Evolutionary conservation across 2,888 invertebrate species (phyloP), one percentile per base, ranked within the genome.

Genomic region (Apoderus coryli): DNA sequence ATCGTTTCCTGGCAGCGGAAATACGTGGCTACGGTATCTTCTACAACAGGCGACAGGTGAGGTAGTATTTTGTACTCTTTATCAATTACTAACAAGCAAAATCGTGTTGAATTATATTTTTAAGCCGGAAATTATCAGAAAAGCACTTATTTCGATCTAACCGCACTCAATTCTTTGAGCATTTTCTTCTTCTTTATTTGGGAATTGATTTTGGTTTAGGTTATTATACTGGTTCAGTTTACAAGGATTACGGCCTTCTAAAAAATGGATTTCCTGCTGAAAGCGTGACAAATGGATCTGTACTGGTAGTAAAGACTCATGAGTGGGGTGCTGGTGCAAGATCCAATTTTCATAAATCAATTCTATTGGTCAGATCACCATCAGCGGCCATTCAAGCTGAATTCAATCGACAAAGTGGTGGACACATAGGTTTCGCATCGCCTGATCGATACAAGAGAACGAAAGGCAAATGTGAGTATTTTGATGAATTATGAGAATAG

Each of bases 1-100:
- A 1, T 80, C 79, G 0, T 80, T 76, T 53, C 84, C 82, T 4
- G 82, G 82, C n/a, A 81, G 80, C 49, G 82, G 82, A 1, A 84
- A 84, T 50, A 82, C 82, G 12, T 84, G 84, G 84, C 56, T 84
- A 10, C 58, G 84, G 33, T 82, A 82, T 52, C 56, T 84, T 23
- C 53, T 82, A 25, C 81, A 82, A 52, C 80, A 82, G 56, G 71
- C 71, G 14, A 81, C 80, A 49, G 80, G 77, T 76, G 46, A 45
- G 36, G 29, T 16, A 35, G 22, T 25, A n/a, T 22, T 5, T n/a
- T n/a, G n/a, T n/a, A n/a, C n/a, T n/a, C n/a, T 23, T 23, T n/a
- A 23, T 5, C n/a, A n/a, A n/a, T n/a, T n/a, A n/a, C n/a, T n/a
- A n/a, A n/a, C n/a, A n/a, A n/a, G n/a, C n/a, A n/a, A n/a, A n/a